phyloP scores from a whole-genome alignment of 2,113 vertebrate genomes.

The Phrynosoma platyrhinos region DNA sequence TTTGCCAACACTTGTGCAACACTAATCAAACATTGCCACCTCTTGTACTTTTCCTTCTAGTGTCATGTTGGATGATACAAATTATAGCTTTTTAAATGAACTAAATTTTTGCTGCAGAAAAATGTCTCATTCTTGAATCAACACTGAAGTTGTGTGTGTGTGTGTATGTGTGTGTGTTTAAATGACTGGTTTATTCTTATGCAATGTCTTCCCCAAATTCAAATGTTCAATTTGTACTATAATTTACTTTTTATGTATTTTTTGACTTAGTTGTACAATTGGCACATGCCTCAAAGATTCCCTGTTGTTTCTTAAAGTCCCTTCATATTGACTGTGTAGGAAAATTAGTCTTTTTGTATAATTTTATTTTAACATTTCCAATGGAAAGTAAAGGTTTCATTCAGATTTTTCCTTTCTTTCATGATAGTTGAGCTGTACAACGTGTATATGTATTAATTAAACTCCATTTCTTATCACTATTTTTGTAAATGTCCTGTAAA shows the following conservation, averaged over 20 bases:
- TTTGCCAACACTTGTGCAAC: neutral
- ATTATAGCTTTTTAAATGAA: slow-evolving; percentile 23
- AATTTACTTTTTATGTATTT: neutral
- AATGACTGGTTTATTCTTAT: neutral
- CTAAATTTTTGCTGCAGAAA: slow-evolving; percentile 51
- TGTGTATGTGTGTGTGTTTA: neutral
- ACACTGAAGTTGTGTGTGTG: neutral
- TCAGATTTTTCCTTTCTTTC: slow-evolving; percentile 53
- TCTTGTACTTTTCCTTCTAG: neutral
- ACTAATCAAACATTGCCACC: neutral
- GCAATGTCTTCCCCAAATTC: neutral
- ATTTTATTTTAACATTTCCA: slow-evolving; percentile 60
- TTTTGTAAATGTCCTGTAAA: slow-evolving; percentile 69
- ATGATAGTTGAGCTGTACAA: slow-evolving; percentile 52
- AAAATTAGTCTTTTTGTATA: slow-evolving; percentile 66
- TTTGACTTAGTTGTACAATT: neutral
- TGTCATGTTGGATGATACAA: neutral
- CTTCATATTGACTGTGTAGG: slow-evolving; percentile 21
- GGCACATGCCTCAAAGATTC: slow-evolving; percentile 40
- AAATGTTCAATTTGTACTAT: neutral
- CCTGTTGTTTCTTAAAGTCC: slow-evolving; percentile 32
- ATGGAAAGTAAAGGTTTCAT: slow-evolving; percentile 48
- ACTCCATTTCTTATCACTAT: slow-evolving; percentile 66
- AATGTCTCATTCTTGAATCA: slow-evolving; percentile 48
- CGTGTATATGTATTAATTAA: slow-evolving; percentile 60